These are phyloP conservation scores for Oreochromis mossambicus DNA, from an alignment of 2,797 vertebrate species.

Conservation along the genomic window DNA sequence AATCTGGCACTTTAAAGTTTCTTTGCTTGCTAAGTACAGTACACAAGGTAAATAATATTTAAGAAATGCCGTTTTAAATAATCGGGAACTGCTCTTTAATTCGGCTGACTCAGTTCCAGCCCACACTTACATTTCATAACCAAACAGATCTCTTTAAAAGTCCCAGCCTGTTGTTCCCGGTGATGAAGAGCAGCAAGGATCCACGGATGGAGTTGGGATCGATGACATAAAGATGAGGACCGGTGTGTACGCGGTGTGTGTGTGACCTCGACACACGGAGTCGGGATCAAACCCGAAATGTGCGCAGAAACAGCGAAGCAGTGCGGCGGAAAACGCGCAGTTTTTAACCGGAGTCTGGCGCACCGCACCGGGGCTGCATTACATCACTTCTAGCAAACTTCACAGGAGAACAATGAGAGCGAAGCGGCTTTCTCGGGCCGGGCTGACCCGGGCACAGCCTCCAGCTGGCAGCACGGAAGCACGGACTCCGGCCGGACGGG, in stretches of 20 bases:
- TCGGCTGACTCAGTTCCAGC: background rate
- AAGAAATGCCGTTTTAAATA: background rate
- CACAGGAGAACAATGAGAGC: slow-evolving; percentile 28
- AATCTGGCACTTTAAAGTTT: background rate
- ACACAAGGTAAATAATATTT: background rate
- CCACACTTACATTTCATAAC: background rate
- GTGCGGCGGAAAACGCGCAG: background rate
- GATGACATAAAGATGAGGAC: background rate
- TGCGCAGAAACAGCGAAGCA: too few relatives aligned
- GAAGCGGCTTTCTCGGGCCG: background rate
- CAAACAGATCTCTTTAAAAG: background rate
- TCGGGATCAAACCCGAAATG: background rate
- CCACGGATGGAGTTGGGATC: background rate
- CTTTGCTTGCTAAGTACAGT: rapidly evolving
- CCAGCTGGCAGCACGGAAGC: background rate
- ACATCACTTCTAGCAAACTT: slow-evolving; percentile 67
- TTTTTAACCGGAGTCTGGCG: slow-evolving; percentile 17
- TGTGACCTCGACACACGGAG: background rate
- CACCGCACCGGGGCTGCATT: slow-evolving; percentile 11
- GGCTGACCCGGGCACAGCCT: background rate
- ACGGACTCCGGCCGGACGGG: background rate
- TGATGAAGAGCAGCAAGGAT: background rate
- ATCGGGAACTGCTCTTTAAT: background rate
- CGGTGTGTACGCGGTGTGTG: background rate
- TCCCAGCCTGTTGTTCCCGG: background rate